Percentiles rank a stretch among this genome's conserved stretches.
phyloP scores from a whole-genome alignment of 2,797 vertebrate species.

The Anisognathus igniventris region DNA sequence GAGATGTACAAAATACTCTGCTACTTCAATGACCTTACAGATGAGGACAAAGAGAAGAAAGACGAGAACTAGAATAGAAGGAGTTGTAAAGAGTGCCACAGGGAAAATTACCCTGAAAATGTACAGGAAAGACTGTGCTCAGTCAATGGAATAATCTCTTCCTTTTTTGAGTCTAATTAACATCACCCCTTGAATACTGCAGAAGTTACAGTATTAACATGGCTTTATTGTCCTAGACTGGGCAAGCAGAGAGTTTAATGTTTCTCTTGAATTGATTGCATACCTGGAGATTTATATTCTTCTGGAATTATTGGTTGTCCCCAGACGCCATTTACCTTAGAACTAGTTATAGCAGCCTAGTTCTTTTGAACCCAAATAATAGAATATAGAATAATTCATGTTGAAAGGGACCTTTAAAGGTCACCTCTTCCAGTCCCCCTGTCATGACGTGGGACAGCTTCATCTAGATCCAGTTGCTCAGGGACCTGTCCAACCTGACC shows the following conservation, averaged over 20 bases:
- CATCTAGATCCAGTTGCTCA: not conserved
- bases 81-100: not conserved
- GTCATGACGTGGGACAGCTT: not conserved
- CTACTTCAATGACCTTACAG: not conserved
- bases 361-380: not conserved
- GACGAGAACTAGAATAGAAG: not conserved
- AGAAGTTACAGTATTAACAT: not conserved
- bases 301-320: not conserved
- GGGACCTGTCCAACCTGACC: rapidly evolving
- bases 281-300: not conserved
- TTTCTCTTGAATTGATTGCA: not conserved
- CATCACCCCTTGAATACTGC: not conserved
- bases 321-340: not conserved
- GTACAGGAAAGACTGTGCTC: not conserved
- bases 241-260: not conserved
- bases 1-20: not conserved
- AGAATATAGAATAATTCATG: not conserved
- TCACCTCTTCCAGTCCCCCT: not conserved
- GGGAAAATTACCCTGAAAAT: not conserved
- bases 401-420: not conserved
- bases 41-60: not conserved
- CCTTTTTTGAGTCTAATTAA: not conserved
- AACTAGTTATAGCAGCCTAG: not conserved
- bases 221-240: not conserved
- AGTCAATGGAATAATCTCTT: not conserved